phyloP scores from a whole-genome alignment of 2,888 invertebrate genomes.

The Melanchra persicariae region DNA sequence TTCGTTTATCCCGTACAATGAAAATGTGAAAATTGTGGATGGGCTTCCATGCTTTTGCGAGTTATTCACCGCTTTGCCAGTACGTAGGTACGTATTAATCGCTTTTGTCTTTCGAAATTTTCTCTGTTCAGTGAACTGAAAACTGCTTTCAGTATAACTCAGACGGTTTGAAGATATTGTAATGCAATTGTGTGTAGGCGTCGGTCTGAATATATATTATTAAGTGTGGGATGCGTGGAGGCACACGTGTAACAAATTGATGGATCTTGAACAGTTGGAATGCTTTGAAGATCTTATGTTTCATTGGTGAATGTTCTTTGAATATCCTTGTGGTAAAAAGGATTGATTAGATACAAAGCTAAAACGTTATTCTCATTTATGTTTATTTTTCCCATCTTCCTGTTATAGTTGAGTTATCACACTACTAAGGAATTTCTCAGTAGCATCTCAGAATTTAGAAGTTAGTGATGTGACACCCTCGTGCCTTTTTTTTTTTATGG shows the following conservation, averaged over 20 bases:
- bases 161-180: constrained; percentile 48
- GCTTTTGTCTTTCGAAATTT: constrained; percentile 48
- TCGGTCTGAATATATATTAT: constrained; percentile 35
- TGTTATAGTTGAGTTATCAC: too few relatives aligned
- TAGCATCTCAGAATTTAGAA: too few relatives aligned
- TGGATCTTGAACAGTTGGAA: constrained; percentile 27
- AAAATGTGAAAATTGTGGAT: constrained; percentile 73
- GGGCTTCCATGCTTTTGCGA: constrained; percentile 52
- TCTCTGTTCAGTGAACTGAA: constrained; percentile 44
- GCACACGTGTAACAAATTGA: constrained; percentile 28
- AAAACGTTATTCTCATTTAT: not conserved
- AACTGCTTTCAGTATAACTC: constrained; percentile 42
- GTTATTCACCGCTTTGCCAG: constrained; percentile 24
- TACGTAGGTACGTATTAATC: constrained; percentile 38
- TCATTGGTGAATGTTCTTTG: constrained; percentile 15
- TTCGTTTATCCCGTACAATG: constrained; percentile 65
- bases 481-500: too few relatives aligned
- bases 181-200: constrained; percentile 48
- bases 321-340: not conserved
- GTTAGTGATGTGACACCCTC: too few relatives aligned
- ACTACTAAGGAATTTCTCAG: too few relatives aligned
- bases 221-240: constrained; percentile 3
- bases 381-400: not conserved
- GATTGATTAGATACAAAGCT: not conserved
- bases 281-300: constrained; percentile 34